Percentiles rank a stretch among this genome's conserved stretches.
These are phyloP conservation scores for Drepanosiphum platanoidis DNA, from an alignment of 2,888 invertebrate species.

Conservation along the genomic window DNA sequence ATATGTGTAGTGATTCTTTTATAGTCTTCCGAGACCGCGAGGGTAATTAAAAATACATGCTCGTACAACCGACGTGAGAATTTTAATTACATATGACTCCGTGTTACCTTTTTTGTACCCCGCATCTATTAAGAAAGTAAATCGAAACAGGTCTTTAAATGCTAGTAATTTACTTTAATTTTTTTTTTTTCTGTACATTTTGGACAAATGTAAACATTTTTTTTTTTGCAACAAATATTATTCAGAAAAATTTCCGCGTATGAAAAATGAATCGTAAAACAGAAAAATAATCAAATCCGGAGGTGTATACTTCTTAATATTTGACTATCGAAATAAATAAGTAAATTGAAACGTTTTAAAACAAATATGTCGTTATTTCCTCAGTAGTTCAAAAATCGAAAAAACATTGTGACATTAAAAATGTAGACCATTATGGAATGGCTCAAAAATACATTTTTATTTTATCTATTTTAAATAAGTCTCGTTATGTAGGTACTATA, in stretches of 20 bases:
- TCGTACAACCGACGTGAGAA: constrained; percentile 32
- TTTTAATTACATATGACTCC: constrained; percentile 52
- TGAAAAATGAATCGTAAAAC: neutral
- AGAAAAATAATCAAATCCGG: no score
- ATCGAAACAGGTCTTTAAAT: constrained; percentile 34
- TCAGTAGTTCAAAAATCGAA: no score
- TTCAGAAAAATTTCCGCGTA: no score
- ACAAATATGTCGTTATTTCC: no score
- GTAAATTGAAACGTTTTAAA: no score
- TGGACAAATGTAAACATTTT: neutral
- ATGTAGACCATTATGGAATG: no score
- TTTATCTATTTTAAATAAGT: no score
- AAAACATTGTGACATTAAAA: no score
- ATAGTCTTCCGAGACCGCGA: constrained; percentile 52
- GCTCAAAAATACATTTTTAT: no score
- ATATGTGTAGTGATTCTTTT: constrained; percentile 37
- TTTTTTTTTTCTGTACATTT: constrained; percentile 5
- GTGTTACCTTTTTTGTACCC: constrained; percentile 40
- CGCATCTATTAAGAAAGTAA: constrained; percentile 8
- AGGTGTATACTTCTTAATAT: no score
- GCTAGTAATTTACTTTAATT: neutral
- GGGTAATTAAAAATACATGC: constrained; percentile 53
- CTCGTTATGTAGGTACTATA: no score
- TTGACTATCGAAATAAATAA: no score
- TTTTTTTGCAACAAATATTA: neutral